phyloP scores from a whole-genome alignment of 2,888 invertebrate species.

The Hecatera dysodea region DNA sequence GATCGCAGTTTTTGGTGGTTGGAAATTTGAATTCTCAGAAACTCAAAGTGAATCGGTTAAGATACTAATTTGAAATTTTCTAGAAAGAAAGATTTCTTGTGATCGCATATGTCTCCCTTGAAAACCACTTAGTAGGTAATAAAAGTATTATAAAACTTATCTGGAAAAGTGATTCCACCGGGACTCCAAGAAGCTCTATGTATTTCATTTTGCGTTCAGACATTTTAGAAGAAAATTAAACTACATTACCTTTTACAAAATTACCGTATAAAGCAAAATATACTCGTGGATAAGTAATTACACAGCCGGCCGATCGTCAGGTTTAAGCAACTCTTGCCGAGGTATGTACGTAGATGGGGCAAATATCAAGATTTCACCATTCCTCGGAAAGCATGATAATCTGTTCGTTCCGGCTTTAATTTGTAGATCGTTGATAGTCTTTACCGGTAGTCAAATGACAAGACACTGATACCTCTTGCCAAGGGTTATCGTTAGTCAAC shows the following conservation, averaged over 20 bases:
- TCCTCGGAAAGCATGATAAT: too few species aligned
- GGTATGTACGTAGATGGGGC: too few species aligned
- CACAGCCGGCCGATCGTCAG: too few species aligned
- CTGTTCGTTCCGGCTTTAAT: too few species aligned
- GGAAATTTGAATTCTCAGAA: background rate
- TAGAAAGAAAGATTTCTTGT: too few species aligned
- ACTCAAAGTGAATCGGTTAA: background rate
- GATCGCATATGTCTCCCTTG: slow-evolving; percentile 14
- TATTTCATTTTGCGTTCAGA: slow-evolving; percentile 12
- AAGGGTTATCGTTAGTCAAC: too few species aligned
- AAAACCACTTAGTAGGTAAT: slow-evolving; percentile 21
- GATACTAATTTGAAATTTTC: background rate
- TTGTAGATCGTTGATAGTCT: too few species aligned
- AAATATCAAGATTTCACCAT: too few species aligned
- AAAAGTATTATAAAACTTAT: background rate
- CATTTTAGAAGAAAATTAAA: slow-evolving; percentile 1
- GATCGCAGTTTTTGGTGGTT: background rate
- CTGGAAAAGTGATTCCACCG: slow-evolving; percentile 13
- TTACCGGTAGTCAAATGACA: too few species aligned
- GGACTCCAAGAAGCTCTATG: slow-evolving; percentile 11
- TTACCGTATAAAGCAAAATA: background rate
- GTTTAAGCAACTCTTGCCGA: too few species aligned
- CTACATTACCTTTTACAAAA: background rate
- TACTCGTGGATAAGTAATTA: too few species aligned
- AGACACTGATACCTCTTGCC: too few species aligned